Conservation (phyloP, 2,113 vertebrate species). For the Callipepla squamata region DNA sequence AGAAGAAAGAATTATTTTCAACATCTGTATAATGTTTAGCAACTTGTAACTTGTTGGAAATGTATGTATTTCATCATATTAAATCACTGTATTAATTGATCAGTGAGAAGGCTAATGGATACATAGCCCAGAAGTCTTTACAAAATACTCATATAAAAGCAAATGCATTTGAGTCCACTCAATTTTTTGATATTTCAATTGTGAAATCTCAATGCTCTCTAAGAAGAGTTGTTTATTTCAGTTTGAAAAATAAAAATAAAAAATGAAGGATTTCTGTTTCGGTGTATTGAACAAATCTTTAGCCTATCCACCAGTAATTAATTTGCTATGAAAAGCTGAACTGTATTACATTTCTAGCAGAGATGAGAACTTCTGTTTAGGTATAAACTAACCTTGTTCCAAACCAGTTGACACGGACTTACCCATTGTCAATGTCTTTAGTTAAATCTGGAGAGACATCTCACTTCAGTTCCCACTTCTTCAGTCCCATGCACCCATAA, state of each 20-base stretch:
- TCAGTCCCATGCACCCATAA: background rate
- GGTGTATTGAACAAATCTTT: background rate
- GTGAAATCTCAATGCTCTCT: background rate
- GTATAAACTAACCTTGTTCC: background rate
- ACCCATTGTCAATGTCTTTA: background rate
- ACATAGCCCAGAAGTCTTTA: background rate
- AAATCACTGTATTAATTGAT: background rate
- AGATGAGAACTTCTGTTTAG: background rate
- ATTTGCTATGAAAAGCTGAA: background rate
- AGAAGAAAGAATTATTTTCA: background rate
- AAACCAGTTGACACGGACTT: background rate
- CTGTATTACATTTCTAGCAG: background rate
- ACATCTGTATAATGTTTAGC: background rate
- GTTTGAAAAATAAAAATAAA: background rate
- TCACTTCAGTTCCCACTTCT: background rate
- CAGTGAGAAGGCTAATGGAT: background rate
- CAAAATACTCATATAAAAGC: background rate
- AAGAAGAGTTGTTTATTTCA: background rate
- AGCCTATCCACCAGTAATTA: slow-evolving; percentile 14
- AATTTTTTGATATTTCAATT: background rate
- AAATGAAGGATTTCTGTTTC: background rate
- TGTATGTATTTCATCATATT: background rate
- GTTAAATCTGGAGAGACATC: background rate
- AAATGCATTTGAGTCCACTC: background rate
- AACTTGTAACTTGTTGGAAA: background rate